Base-by-base conservation (phyloP, 2,113 vertebrate species). In the Marmota monax region DNA sequence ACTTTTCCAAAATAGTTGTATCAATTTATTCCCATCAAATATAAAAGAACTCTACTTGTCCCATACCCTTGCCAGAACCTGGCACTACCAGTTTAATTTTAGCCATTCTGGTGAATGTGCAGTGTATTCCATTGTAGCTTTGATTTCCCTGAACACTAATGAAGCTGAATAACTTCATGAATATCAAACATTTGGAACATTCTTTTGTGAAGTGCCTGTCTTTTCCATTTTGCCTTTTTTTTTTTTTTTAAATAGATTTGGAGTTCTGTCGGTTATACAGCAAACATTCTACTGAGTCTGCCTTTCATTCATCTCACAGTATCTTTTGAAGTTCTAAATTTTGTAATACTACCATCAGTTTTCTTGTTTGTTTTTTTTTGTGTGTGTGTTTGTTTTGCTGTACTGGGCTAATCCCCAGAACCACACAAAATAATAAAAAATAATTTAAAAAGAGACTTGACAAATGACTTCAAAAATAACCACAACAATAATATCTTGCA, bases 381-480 rank as follows among this genome's bases (percentile, higher is more conserved):
- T 39, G 39, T 39, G 39, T 70, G 67, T n/a, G 32, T 63, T 25
- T 63, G 61, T 63, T 63, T 63, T 63, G 61, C 23, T 63, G 7
- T n/a, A 70, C 67, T 69, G 29, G 32, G 32, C 17, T n/a, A 32
- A 34, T 70, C 67, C 32, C 34, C 67, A 70, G 34, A n/a, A n/a
- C 34, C 34, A 63, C 25, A 63, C 25, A 27, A 63, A 63, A 25
- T 25, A 63, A 48, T 51, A 51, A 51, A 51, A 51, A 51, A 51
- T 51, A 51, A 13, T 51, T 51, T 51, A 27, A 63, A 63, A 11
- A 95, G n/a, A 82, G 4, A 83, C 12, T 89, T 94, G 76, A 12
- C 58, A 92, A 85, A 77, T 53, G 39, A 88, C 67, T 88, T 82
- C 73, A 95, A 84, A 37, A 69, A 74, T 51, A 48, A 95, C 51